These are phyloP conservation scores for Tenualosa ilisha DNA, from an alignment of 2,797 vertebrate species.

Conservation along the genomic window DNA sequence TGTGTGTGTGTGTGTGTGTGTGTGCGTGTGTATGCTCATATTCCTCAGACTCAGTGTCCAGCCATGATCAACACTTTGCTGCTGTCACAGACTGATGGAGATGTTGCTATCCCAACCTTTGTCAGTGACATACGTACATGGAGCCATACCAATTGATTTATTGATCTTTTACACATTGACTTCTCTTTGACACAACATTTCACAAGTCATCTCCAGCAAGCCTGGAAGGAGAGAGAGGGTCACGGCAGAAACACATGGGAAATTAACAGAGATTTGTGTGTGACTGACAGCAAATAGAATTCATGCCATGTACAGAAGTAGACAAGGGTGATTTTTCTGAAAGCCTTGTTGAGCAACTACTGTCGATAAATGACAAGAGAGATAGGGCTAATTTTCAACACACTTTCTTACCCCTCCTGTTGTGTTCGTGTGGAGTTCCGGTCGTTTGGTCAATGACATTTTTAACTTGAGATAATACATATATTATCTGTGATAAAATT, in stretches of 20 bases:
- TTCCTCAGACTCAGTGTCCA: not conserved
- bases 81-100: not conserved
- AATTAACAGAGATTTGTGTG: not conserved
- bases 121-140: not conserved
- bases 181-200: not conserved
- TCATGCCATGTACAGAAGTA: not conserved
- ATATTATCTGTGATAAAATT: too few relatives aligned
- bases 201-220: not conserved
- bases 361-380: not conserved
- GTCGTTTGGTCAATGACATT: too few relatives aligned
- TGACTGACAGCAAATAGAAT: not conserved
- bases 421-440: too few relatives aligned
- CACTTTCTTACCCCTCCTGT: too few relatives aligned
- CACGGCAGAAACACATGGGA: not conserved
- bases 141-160: not conserved
- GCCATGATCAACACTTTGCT: not conserved
- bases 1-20: constrained; percentile 2
- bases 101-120: not conserved
- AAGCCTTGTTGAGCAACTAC: not conserved
- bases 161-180: not conserved
- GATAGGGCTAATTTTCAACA: not conserved
- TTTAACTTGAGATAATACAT: too few relatives aligned
- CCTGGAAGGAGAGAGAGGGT: not conserved
- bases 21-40: not conserved
- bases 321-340: not conserved